Conservation (phyloP, 2,888 invertebrate species). For the Macaria liturata region DNA sequence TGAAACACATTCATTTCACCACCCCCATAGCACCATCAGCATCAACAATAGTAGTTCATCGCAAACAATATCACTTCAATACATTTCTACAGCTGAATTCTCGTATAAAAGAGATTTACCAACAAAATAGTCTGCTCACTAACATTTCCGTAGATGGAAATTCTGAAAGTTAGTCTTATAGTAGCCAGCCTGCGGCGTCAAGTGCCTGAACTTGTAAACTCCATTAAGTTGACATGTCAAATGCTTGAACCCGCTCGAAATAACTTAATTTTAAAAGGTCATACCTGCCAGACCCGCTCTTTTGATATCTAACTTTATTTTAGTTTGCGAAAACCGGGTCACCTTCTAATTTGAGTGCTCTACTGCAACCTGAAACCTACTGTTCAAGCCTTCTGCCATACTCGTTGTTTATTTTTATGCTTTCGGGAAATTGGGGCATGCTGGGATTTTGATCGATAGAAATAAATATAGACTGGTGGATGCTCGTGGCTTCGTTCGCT, state of each 20-base stretch:
- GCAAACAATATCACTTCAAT: no score
- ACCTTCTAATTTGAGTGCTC: conserved; percentile 58
- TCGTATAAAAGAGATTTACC: no score
- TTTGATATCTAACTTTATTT: conserved; percentile 54
- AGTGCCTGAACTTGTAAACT: conserved; percentile 7
- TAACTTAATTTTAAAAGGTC: conserved; percentile 41
- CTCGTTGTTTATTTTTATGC: conserved; percentile 25
- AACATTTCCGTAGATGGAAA: no score
- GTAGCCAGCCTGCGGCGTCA: conserved; percentile 2
- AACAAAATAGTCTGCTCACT: no score
- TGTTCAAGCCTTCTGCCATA: conserved; percentile 29
- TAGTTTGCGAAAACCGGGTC: conserved; percentile 53
- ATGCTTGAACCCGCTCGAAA: conserved; percentile 17
- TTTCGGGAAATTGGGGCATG: conserved; percentile 22
- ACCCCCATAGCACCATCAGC: no score
- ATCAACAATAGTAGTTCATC: no score
- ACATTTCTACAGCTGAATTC: no score
- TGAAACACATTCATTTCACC: no score
- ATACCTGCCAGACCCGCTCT: conserved; percentile 35
- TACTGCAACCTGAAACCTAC: conserved; percentile 28
- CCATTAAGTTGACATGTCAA: conserved; percentile 24
- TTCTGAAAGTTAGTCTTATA: no score
- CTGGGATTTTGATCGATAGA: conserved; percentile 4
- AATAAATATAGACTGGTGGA: background rate
- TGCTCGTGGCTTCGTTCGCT: no score